phyloP scores from a whole-genome alignment of 2,113 vertebrate species.

The Ornithorhynchus anatinus region DNA sequence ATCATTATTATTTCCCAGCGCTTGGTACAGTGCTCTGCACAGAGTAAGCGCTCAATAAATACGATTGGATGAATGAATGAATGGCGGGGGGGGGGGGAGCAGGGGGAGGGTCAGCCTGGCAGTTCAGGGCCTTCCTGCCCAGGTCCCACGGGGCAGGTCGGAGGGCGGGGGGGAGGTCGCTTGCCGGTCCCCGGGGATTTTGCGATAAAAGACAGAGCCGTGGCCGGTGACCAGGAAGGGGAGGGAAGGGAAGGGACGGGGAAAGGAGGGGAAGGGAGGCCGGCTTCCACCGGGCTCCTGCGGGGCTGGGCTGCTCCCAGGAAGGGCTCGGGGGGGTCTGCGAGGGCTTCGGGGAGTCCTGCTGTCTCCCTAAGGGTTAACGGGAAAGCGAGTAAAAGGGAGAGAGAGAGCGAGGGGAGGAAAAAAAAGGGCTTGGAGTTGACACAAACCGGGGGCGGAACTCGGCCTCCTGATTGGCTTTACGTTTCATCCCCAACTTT shows the following conservation, averaged over 20 bases:
- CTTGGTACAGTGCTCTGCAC: too few species aligned
- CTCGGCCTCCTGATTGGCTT: constrained; percentile 79
- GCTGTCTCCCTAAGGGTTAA: constrained; percentile 33
- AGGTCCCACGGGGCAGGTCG: not conserved
- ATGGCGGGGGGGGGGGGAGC: too few species aligned
- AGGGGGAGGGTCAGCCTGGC: not conserved
- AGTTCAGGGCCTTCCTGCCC: not conserved
- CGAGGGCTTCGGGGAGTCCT: not conserved
- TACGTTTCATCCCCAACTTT: constrained; percentile 75
- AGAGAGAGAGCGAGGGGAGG: constrained; percentile 23
- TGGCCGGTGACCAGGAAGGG: not conserved
- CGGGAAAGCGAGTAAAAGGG: constrained; percentile 3
- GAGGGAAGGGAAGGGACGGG: too few species aligned
- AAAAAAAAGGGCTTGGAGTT: constrained; percentile 42
- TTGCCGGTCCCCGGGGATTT: not conserved
- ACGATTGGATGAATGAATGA: too few species aligned
- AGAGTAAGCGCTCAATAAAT: too few species aligned
- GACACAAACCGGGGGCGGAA: constrained; percentile 71
- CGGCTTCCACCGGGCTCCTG: not conserved
- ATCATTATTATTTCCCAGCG: too few species aligned
- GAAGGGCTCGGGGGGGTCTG: not conserved
- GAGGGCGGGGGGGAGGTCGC: not conserved
- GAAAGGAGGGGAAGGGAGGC: not conserved
- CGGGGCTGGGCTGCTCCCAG: not conserved
- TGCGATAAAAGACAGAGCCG: too few species aligned